Evolutionary conservation across 2,888 invertebrate genomes (phyloP), one percentile per base, ranked within the genome.

Genomic region (Drosophila setosimentum): DNA sequence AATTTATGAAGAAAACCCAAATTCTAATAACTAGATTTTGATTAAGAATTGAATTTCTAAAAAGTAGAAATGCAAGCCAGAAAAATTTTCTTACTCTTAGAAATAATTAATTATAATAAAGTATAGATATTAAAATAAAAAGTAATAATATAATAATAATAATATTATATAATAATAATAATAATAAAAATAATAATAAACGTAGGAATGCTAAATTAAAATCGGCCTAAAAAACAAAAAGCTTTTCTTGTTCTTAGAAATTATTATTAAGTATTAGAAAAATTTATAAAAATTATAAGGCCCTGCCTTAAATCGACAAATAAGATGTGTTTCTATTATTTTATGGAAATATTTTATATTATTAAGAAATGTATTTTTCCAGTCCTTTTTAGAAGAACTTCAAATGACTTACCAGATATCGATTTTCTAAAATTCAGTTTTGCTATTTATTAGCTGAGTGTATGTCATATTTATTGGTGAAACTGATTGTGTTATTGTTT

Each of bases 401-500:
- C 18, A 13, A 35, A 0, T 35, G 33, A 16, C 16, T 35, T 16
- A 35, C 16, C 2, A 16, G 5, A 35, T 13, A 16, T 16, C 45
- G 24, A 45, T 45, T 45, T 45, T 24, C 16, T 24, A 45, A 45
- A 45, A 24, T 24, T 16, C 24, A 16, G 24, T 16, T 24, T 8
- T 16, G 16, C 45, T 13, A 18, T 24, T 24, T 42, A 10, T 45
- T 45, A 16, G 45, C 45, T 45, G 45, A 45, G 45, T 45, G 45
- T 8, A 45, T 45, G 45, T 16, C 8, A n/a, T 29, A 21, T 51
- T 53, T 62, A 60, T 59, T 27, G 45, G 55, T 45, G 45, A 24
- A 8, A 45, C 24, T 45, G 24, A 57, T 59, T 66, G 48, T 71
- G 76, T 45, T 24, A 66, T 78, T 79, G 72, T 79, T 68, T 13